These are phyloP conservation scores for Stenotaenia linearis DNA, from an alignment of 2,888 invertebrate genomes.

Conservation along the genomic window DNA sequence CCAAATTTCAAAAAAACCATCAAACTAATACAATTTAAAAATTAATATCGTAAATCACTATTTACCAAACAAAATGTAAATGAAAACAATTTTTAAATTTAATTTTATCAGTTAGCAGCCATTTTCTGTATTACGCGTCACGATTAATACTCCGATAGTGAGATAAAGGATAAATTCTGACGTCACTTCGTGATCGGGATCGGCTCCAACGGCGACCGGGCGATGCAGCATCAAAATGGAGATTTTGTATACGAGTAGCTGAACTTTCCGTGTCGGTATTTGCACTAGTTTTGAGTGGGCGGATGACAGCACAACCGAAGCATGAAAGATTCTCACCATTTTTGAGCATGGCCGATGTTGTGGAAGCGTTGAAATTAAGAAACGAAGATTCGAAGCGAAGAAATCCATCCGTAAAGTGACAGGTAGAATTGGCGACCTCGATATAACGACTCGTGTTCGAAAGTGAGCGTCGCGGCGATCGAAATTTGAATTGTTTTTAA, in stretches of 20 bases:
- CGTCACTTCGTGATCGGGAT: not conserved
- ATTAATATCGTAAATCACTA: too few species aligned
- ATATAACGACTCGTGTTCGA: not conserved
- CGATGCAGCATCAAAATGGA: not conserved
- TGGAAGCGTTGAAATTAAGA: not conserved
- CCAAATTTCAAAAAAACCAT: too few species aligned
- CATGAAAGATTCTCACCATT: not conserved
- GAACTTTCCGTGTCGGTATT: not conserved
- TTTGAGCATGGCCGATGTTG: not conserved
- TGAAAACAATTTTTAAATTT: not conserved
- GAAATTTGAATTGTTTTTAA: not conserved
- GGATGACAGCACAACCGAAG: not conserved
- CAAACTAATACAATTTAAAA: not conserved
- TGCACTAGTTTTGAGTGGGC: not conserved
- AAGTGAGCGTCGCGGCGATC: not conserved
- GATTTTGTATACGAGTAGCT: not conserved
- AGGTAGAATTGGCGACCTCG: not conserved
- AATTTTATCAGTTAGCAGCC: too few species aligned
- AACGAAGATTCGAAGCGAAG: not conserved
- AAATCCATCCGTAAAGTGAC: not conserved
- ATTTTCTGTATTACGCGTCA: too few species aligned
- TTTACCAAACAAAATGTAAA: not conserved
- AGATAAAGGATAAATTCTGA: not conserved
- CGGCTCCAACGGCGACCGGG: not conserved
- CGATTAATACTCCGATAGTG: not conserved